A percentile compares a stretch with the other conserved stretches of the same genome.
Conservation (phyloP, 1,140 invertebrate genomes). For the Gryllus bimaculatus region DNA sequence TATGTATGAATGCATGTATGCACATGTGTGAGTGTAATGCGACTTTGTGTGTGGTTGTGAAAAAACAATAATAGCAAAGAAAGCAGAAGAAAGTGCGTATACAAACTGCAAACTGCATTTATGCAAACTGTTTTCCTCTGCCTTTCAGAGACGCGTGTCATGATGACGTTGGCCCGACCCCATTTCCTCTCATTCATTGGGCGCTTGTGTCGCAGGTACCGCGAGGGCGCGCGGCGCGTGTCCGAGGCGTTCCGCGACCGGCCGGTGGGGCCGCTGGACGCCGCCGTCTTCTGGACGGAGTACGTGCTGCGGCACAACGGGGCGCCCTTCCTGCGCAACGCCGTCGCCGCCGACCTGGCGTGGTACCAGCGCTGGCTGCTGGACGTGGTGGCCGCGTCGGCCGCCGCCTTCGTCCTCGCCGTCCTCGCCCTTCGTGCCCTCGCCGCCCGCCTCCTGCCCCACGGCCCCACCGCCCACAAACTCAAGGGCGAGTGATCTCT, state of each 20-base stretch:
- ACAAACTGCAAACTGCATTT: too few relatives aligned
- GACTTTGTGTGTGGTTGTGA: too few relatives aligned
- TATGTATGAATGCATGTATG: too few relatives aligned
- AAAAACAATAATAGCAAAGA: too few relatives aligned
- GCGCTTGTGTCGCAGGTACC: conserved; percentile 16
- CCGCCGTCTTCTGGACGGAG: conserved; percentile 27
- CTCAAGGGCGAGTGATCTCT: conserved; percentile 7
- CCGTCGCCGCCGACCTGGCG: conserved; percentile 22
- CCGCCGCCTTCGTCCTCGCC: not conserved
- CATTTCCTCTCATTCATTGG: too few relatives aligned
- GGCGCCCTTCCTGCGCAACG: conserved; percentile 14
- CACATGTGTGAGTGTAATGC: too few relatives aligned
- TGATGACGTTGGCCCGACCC: too few relatives aligned
- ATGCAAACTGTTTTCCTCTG: too few relatives aligned
- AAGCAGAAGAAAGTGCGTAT: too few relatives aligned
- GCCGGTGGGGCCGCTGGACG: conserved; percentile 22
- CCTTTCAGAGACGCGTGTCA: too few relatives aligned
- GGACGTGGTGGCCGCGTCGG: conserved; percentile 24
- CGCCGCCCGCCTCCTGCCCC: not conserved
- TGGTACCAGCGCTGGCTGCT: conserved; percentile 26
- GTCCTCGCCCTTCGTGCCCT: not conserved
- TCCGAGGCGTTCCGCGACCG: conserved; percentile 16
- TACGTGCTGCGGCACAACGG: conserved; percentile 27
- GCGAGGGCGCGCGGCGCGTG: conserved; percentile 10
- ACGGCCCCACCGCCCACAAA: not conserved